Evolutionary conservation across 2,888 invertebrate species (phyloP).

Genomic region (Flexamia atlantica): DNA sequence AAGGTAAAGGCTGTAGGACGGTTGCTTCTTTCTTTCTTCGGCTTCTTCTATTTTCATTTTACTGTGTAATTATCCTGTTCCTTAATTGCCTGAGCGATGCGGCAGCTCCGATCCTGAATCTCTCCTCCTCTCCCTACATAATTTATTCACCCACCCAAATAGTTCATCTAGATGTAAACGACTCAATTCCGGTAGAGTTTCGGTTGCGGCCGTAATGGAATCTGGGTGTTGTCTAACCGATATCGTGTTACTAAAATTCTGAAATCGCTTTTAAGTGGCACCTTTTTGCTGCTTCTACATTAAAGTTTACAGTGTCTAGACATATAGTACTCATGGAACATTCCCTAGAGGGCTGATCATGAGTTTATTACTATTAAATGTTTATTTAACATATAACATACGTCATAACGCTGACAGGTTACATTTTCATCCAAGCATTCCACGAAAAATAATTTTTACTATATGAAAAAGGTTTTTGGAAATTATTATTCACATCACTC

Average conservation of each 20-base stretch:
- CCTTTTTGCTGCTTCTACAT: background rate
- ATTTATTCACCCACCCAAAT: slow-evolving; percentile 50
- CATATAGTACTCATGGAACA: too few species aligned
- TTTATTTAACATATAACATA: too few species aligned
- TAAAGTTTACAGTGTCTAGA: background rate
- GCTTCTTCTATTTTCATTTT: slow-evolving; percentile 33
- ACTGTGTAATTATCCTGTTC: slow-evolving; percentile 9
- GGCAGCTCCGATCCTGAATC: background rate
- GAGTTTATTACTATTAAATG: too few species aligned
- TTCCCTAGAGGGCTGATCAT: too few species aligned
- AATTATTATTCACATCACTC: too few species aligned
- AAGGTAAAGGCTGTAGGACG: background rate
- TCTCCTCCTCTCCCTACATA: slow-evolving; percentile 23
- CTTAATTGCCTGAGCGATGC: slow-evolving; percentile 8
- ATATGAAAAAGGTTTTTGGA: too few species aligned
- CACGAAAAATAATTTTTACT: too few species aligned
- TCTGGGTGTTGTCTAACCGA: slow-evolving; percentile 25
- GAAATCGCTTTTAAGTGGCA: slow-evolving; percentile 14
- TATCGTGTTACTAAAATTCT: slow-evolving; percentile 39
- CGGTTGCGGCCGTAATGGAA: slow-evolving; percentile 25
- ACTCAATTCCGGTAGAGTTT: slow-evolving; percentile 33
- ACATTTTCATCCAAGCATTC: too few species aligned
- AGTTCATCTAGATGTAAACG: slow-evolving; percentile 55
- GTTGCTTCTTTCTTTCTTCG: slow-evolving; percentile 25
- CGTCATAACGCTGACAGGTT: too few species aligned